Evolutionary conservation across 1,140 invertebrate genomes (phyloP).

Genomic region (Zaprionus ghesquierei): DNA sequence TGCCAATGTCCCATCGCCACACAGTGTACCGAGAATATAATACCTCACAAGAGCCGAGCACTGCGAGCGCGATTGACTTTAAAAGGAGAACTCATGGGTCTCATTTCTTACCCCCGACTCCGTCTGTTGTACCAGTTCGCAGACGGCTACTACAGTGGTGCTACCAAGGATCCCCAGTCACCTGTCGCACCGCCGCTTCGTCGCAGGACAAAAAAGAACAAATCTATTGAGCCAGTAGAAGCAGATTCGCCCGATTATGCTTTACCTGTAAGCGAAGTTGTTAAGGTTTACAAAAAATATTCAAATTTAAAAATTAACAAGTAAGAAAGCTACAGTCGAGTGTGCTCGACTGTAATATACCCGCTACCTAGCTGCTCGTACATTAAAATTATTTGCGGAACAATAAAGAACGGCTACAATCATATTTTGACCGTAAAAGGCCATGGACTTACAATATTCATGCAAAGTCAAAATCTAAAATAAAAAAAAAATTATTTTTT

Average conservation of each 20-base stretch:
- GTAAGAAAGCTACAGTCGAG: too few species aligned
- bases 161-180: neutral
- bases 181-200: neutral
- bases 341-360: too few species aligned
- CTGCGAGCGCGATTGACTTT: conserved; percentile 3
- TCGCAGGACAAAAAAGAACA: neutral
- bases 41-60: neutral
- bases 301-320: neutral
- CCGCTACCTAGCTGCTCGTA: too few species aligned
- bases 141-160: neutral
- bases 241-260: neutral
- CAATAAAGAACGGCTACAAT: too few species aligned
- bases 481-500: too few species aligned
- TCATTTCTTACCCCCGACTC: neutral
- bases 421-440: too few species aligned
- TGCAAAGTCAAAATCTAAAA: too few species aligned
- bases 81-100: neutral
- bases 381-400: too few species aligned
- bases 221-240: neutral
- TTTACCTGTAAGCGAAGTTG: neutral
- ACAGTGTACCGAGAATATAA: neutral
- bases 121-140: neutral
- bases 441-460: too few species aligned
- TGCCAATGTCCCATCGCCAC: neutral
- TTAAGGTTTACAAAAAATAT: neutral